Evolutionary conservation across 2,113 vertebrate genomes (phyloP), one percentile per base, ranked within the genome.

Genomic region (Mobula hypostoma): DNA sequence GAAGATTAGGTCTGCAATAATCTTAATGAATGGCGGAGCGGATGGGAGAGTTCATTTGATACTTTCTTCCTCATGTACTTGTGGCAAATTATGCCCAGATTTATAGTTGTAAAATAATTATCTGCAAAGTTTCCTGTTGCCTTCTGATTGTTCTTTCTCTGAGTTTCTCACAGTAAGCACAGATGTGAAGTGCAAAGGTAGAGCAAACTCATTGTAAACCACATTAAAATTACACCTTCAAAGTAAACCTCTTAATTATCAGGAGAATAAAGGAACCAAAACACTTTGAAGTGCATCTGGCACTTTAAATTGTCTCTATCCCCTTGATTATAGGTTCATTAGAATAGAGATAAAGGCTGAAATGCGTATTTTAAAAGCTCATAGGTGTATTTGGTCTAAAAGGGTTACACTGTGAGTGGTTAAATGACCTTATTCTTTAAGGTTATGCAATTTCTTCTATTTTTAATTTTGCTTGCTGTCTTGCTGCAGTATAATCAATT

Each of bases 391-490:
- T 93, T 56, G 36, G 17, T 93, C 48, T 93, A 27, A 74, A 93
- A 27, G 68, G 36, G 66, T 93, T 93, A 92, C 85, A 48, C 8
- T 74, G 17, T n/a, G 32, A 93, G 36, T 93, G 36, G 40, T 93
- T 93, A 93, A 93, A 93, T 93, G 91, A 93, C 91, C 91, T 93
- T 74, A 74, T 76, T 93, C 29, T 93, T 74, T 93, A 27, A 40
- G 36, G 70, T 76, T 74, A 56, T 14, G 70, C 91, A 93, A 36
- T 48, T 93, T 70, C 24, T 74, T 93, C 91, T 93, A 93, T 93
- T 93, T 93, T 93, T 93, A 93, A 93, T 93, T 74, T 74, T 93
- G 91, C 91, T 74, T 93, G 32, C 91, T 76, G 76, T 93, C 24
- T 74, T 29, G 24, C 91, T 93, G 91, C 91, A 93, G 91, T 93